phyloP scores from a whole-genome alignment of 2,113 vertebrate species.

The Hippocampus zosterae region DNA sequence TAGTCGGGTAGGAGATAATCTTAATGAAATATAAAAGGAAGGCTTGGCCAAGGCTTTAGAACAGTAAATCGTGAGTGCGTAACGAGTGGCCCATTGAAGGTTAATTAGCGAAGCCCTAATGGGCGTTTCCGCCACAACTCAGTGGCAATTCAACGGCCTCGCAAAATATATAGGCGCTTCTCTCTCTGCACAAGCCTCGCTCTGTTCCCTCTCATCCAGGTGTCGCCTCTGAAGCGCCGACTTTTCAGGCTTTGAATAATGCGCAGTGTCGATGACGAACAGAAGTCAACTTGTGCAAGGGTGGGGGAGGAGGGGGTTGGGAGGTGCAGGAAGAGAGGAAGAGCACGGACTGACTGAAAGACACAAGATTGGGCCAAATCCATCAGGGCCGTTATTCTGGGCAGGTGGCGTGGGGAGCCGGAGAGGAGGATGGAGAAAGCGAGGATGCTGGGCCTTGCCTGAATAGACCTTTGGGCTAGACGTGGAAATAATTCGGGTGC shows the following conservation, averaged over 20 bases:
- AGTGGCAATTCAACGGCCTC: constrained; percentile 31
- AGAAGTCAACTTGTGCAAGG: constrained; percentile 65
- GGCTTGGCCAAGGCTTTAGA: background rate
- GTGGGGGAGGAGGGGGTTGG: constrained; percentile 31
- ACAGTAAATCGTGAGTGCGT: background rate
- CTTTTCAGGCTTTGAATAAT: constrained; percentile 59
- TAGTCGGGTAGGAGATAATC: background rate
- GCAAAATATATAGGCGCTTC: constrained; percentile 26
- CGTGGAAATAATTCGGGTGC: constrained; percentile 31
- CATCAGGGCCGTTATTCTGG: constrained; percentile 55
- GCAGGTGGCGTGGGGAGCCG: constrained; percentile 59
- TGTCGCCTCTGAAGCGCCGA: constrained; percentile 58
- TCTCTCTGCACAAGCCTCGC: constrained; percentile 47
- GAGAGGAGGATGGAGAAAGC: constrained; percentile 38
- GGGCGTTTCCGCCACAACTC: constrained; percentile 47
- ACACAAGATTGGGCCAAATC: constrained; percentile 55
- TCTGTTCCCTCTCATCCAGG: constrained; percentile 59
- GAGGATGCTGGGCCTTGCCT: constrained; percentile 43
- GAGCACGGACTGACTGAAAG: constrained; percentile 52
- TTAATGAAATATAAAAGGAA: background rate
- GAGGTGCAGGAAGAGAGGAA: constrained; percentile 70
- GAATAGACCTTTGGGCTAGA: constrained; percentile 45
- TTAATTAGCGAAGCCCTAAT: constrained; percentile 19
- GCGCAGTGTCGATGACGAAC: constrained; percentile 58
- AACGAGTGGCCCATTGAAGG: background rate